A percentile compares a stretch with the other conserved stretches of the same genome.
These are phyloP conservation scores for Hepsetus odoe DNA, from an alignment of 2,113 vertebrate species.

Conservation along the genomic window DNA sequence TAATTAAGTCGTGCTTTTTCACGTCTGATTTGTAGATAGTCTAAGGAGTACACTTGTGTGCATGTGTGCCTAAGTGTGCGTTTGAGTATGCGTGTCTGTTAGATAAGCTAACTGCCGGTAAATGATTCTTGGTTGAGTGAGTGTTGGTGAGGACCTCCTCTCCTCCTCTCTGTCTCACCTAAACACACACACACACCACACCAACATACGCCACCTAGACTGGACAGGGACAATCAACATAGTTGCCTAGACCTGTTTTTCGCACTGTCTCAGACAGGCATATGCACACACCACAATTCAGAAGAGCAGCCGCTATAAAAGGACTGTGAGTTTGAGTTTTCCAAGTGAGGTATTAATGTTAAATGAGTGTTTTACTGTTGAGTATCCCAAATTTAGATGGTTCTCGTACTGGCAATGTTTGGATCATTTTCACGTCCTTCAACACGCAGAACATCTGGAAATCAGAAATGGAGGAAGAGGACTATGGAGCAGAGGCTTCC, in stretches of 20 bases:
- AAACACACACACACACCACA: not conserved
- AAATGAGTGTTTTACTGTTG: not conserved
- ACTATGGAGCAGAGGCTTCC: not conserved
- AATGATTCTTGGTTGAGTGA: conserved; percentile 12
- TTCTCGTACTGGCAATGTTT: conserved; percentile 3
- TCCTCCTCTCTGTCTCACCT: not conserved
- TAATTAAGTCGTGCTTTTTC: conserved; percentile 39
- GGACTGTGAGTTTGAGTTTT: not conserved
- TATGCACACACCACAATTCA: not conserved
- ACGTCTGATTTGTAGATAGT: conserved; percentile 30
- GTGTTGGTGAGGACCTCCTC: conserved; percentile 7
- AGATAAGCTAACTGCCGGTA: conserved; percentile 15
- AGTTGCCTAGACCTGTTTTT: conserved; percentile 13
- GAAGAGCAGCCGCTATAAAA: not conserved
- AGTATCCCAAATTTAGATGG: not conserved
- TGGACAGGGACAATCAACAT: conserved; percentile 28
- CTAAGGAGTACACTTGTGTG: conserved; percentile 15
- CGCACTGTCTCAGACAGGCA: not conserved
- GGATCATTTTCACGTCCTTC: not conserved
- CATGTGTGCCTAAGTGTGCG: not conserved
- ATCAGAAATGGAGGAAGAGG: not conserved
- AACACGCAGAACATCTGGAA: not conserved
- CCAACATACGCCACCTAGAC: not conserved
- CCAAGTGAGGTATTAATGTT: not conserved
- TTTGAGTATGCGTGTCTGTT: conserved; percentile 14